These are phyloP conservation scores for Phodopus roborovskii DNA, from an alignment of 2,113 vertebrate genomes.

Conservation along the genomic window DNA sequence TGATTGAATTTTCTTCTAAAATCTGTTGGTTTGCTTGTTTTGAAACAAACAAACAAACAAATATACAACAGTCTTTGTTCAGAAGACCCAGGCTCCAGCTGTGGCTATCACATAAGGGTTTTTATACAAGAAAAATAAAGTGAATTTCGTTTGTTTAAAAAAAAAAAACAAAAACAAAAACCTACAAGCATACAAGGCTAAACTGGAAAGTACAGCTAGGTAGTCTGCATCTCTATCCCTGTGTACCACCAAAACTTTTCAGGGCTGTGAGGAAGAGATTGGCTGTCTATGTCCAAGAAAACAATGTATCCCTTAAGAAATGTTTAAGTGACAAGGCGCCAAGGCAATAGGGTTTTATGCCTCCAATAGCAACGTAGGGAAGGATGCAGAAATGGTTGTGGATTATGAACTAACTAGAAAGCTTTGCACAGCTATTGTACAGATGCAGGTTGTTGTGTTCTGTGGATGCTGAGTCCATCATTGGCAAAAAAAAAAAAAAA, in stretches of 20 bases:
- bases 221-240: not conserved
- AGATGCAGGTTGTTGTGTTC: not conserved
- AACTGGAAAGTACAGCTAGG: not conserved
- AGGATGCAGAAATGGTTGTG: not conserved
- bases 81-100: too few species aligned
- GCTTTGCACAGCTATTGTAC: not conserved
- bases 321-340: not conserved
- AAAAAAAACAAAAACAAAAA: not conserved
- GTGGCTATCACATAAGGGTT: too few species aligned
- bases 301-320: slow-evolving; percentile 18
- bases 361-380: not conserved
- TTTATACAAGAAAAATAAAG: too few species aligned
- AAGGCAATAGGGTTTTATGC: not conserved
- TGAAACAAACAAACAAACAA: too few species aligned
- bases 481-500: too few species aligned
- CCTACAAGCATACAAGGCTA: not conserved
- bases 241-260: not conserved
- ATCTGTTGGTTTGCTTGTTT: not conserved
- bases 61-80: too few species aligned
- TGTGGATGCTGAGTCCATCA: not conserved
- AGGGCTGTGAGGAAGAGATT: not conserved
- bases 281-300: not conserved
- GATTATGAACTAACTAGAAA: not conserved
- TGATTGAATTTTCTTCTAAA: not conserved
- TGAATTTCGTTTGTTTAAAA: too few species aligned